phyloP scores from a whole-genome alignment of 1,140 invertebrate genomes.

The Atta texana region DNA sequence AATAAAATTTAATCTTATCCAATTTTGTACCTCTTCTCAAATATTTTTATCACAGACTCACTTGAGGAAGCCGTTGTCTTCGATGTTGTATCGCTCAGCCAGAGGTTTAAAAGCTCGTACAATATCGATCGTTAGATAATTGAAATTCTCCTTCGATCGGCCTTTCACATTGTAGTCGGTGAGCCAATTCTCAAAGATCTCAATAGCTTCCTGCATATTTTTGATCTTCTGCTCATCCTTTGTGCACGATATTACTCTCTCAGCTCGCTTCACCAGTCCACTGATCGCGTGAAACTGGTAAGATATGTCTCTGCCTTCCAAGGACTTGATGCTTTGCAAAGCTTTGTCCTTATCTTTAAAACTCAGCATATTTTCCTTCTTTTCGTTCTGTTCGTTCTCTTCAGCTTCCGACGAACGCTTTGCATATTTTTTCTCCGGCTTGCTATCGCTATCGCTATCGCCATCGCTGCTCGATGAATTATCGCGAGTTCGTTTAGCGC shows the following conservation, averaged over 20 bases:
- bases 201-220: slow-evolving; percentile 81
- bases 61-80: slow-evolving; percentile 77
- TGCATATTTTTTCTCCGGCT: slow-evolving; percentile 63
- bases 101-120: slow-evolving; percentile 78
- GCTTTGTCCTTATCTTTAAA: slow-evolving; percentile 77
- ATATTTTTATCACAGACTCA: slow-evolving; percentile 34
- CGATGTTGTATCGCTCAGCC: slow-evolving; percentile 78
- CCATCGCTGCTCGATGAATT: slow-evolving; percentile 40
- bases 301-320: slow-evolving; percentile 73
- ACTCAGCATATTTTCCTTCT: slow-evolving; percentile 64
- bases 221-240: slow-evolving; percentile 78
- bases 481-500: slow-evolving; percentile 52
- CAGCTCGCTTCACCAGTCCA: slow-evolving; percentile 75
- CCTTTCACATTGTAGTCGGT: slow-evolving; percentile 81
- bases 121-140: slow-evolving; percentile 81
- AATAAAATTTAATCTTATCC: background rate
- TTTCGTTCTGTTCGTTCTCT: slow-evolving; percentile 36
- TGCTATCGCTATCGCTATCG: slow-evolving; percentile 25
- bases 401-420: slow-evolving; percentile 40
- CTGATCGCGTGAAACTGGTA: slow-evolving; percentile 77
- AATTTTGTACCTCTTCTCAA: background rate
- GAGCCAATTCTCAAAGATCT: slow-evolving; percentile 83
- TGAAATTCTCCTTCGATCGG: slow-evolving; percentile 81
- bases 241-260: slow-evolving; percentile 77
- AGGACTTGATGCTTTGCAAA: slow-evolving; percentile 69